Evolutionary conservation across 2,797 vertebrate species (phyloP).

Genomic region (Phoebastria nigripes): DNA sequence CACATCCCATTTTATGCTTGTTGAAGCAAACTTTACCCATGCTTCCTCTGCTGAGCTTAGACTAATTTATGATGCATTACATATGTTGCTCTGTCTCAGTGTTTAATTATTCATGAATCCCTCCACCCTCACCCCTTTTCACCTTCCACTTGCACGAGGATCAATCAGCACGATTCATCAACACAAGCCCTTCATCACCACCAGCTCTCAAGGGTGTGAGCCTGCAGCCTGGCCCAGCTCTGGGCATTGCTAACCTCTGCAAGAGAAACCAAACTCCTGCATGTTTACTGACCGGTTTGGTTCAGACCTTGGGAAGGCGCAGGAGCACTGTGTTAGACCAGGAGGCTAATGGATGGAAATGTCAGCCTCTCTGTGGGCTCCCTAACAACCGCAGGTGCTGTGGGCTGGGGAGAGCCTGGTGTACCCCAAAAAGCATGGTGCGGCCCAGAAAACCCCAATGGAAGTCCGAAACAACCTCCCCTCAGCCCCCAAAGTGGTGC

Average conservation of each 20-base stretch:
- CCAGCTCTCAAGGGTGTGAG: background rate
- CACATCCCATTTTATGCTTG: conserved; percentile 12
- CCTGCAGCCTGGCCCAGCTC: background rate
- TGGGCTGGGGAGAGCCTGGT: background rate
- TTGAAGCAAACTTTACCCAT: conserved; percentile 2
- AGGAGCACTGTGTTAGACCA: background rate
- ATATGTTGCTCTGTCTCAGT: background rate
- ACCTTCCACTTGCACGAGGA: background rate
- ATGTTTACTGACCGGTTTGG: rapidly evolving
- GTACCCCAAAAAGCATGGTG: rapidly evolving
- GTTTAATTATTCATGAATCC: background rate
- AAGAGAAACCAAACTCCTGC: background rate
- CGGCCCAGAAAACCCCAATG: background rate
- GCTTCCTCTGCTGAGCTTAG: background rate
- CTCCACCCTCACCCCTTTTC: background rate
- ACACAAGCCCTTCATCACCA: background rate
- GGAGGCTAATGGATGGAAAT: background rate
- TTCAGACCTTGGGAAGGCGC: rapidly evolving
- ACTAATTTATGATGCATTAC: conserved; percentile 35
- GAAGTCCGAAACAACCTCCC: background rate
- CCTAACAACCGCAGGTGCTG: background rate
- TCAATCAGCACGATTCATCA: background rate
- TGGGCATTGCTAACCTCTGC: background rate
- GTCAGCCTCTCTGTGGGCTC: background rate
- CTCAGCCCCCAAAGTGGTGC: rapidly evolving